Evolutionary conservation across 2,888 invertebrate genomes (phyloP).

Genomic region (Tenthredo mesomela): DNA sequence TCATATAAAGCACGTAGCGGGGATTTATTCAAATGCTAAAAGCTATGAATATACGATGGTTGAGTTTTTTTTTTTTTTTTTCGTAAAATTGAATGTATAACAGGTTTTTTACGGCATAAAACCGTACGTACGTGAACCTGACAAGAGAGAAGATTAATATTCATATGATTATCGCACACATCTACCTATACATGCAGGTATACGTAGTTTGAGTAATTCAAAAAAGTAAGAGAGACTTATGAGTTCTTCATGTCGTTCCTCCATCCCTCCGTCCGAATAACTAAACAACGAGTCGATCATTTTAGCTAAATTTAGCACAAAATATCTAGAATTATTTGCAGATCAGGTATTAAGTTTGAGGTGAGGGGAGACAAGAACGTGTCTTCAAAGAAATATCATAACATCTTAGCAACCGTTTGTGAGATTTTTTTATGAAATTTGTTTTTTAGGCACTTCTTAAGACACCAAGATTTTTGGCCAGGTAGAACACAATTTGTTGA

Average conservation of each 20-base stretch:
- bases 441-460: neutral
- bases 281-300: neutral
- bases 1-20: slow-evolving; percentile 27
- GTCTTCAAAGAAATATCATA: no score
- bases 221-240: neutral
- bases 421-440: neutral
- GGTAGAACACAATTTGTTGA: neutral
- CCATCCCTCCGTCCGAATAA: neutral
- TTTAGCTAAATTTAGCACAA: neutral
- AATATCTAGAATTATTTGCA: no score
- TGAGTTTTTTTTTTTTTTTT: neutral
- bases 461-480: neutral
- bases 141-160: neutral
- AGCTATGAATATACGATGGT: slow-evolving; percentile 15
- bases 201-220: neutral
- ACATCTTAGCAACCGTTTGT: no score
- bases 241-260: neutral
- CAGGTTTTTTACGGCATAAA: neutral
- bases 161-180: neutral
- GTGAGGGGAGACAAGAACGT: no score
- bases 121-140: neutral
- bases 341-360: no score
- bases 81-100: slow-evolving; percentile 21
- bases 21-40: slow-evolving; percentile 39
- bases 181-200: neutral